Evolutionary conservation across 1,140 invertebrate genomes (phyloP), one percentile per base, ranked within the genome.

Genomic region (Bicyclus anynana): DNA sequence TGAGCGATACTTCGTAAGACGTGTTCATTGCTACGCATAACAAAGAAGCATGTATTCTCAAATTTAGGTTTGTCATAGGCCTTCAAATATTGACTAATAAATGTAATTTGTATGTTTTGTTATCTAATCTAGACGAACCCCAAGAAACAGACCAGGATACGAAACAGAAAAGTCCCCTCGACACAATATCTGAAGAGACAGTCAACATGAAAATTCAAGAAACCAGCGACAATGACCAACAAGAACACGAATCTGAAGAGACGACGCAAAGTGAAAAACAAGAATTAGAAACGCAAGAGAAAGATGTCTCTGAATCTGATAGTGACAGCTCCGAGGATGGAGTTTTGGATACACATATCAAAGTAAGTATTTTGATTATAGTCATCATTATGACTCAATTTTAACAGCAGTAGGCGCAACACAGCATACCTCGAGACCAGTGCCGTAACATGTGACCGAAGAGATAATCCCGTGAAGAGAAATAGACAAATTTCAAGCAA

Each of bases 271-370:
- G 13, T 9, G 53, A 60, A 29, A 17, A 48, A 10, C 23, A 66
- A 16, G 58, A 66, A 26, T 75, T 79, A 51, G 52, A 65, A 7
- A 26, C 42, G 18, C 6, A 54, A 9, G 55, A 54, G 38, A 12
- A 33, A 1, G 47, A 29, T 17, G 40, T 54, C 9, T 56, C 35
- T 2, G 12, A 57, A 16, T 56, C 66, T 0, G 72, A 72, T 2
- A 70, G 63, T 48, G 76, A 78, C 6, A 69, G 63, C 23, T 72
- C 69, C 0, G 69, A 71, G 13, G 72, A 72, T 52, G 67, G 61
- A n/a, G 71, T 77, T 5, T 68, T 80, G 7, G 63, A 85, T 53
- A 82, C 76, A 47, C 82, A 87, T 59, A 78, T 83, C 29, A 82
- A 87, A 71, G 81, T 83, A 57, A 64, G 26, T 40, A 14, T 2